These are phyloP conservation scores for Barnardius zonarius DNA, from an alignment of 2,113 vertebrate species.

Conservation along the genomic window DNA sequence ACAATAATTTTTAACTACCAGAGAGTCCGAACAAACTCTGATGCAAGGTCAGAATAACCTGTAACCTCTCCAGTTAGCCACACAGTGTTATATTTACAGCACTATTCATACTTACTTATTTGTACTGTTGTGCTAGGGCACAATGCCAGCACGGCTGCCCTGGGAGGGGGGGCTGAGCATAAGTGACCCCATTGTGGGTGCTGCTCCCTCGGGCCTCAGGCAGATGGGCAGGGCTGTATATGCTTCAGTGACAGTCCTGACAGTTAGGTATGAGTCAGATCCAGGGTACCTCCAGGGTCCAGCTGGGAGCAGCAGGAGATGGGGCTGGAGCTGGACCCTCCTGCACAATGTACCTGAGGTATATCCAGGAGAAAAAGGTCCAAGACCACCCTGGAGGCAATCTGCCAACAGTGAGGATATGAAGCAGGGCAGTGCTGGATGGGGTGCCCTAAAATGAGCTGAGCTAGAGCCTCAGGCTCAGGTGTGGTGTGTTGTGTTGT, in stretches of 20 bases:
- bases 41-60: background rate
- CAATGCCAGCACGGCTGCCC: fast-evolving
- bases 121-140: background rate
- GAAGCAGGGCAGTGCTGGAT: background rate
- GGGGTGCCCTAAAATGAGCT: background rate
- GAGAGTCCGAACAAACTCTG: background rate
- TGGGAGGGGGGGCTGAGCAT: fast-evolving
- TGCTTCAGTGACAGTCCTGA: background rate
- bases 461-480: background rate
- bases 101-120: background rate
- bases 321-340: background rate
- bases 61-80: background rate
- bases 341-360: background rate
- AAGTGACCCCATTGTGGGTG: background rate
- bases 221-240: fast-evolving
- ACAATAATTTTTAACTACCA: background rate
- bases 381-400: background rate
- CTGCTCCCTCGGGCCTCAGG: background rate
- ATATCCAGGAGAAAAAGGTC: background rate
- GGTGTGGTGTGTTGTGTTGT: background rate
- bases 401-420: background rate
- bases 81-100: background rate
- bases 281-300: fast-evolving
- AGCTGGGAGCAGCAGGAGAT: background rate
- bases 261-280: background rate